Evolutionary conservation across 1,140 invertebrate genomes (phyloP), one percentile per base, ranked within the genome.

Genomic region (Cotesia typhae): DNA sequence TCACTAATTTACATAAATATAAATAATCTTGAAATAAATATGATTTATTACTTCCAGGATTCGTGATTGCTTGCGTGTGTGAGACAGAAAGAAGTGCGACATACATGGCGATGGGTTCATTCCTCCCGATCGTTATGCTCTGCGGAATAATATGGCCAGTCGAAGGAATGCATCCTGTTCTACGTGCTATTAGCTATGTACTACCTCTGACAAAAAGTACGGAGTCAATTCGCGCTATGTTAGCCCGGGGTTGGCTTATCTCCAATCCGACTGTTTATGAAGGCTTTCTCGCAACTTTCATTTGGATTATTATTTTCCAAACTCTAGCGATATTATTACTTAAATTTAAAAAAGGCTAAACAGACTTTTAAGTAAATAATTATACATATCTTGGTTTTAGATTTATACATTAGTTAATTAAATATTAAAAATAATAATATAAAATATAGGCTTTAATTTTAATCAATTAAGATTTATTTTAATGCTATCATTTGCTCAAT

Each of bases 121-220:
- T 99, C 82, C 90, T 98, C 74, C 96, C 96, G 0, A 96, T 96
- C 80, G 91, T 98, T 9, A 90, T 97, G 87, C 84, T 97, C 2
- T 96, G 95, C 81, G 96, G 93, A 63, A 93, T 95, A 55, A 93
- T 95, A 72, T 95, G 94, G 94, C 94, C 94, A 0, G 89, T 92
- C 85, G 90, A 94, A 89, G 92, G 92, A 59, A 97, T 98, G 92
- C 94, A 96, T 74, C 82, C 88, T 0, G 82, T 92, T 20, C 85
- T 99, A 5, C 90, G 91, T 83, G 93, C 92, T 80, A 89, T 97
- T 41, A 94, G 94, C 67, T 92, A 90, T 64, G 85, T 94, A 37
- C 87, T 98, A 5, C 97, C 97, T 0, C 88, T 98, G 17, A 98
- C 97, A 0, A 93, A 96, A 80, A 95, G 96, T 5, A 96, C 96